phyloP scores from a whole-genome alignment of 2,888 invertebrate species.

The Papilio gigon region DNA sequence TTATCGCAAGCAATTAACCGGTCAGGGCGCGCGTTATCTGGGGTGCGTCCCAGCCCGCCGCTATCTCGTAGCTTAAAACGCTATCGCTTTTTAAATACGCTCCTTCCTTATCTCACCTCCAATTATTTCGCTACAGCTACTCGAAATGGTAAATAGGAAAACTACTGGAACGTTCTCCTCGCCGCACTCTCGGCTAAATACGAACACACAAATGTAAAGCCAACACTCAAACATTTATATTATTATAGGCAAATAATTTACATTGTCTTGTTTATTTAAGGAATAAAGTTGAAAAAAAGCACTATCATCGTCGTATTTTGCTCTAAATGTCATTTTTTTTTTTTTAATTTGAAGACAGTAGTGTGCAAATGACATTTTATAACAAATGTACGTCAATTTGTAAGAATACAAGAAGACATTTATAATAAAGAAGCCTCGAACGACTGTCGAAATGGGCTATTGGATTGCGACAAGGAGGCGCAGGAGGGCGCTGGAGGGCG shows the following conservation, averaged over 20 bases:
- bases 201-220: conserved; percentile 13
- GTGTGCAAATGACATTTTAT: too few relatives aligned
- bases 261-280: background rate
- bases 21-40: conserved; percentile 63
- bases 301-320: too few relatives aligned
- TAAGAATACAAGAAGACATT: background rate
- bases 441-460: conserved; percentile 22
- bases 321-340: too few relatives aligned
- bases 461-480: conserved; percentile 39
- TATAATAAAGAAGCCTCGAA: conserved; percentile 18
- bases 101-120: conserved; percentile 33
- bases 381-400: background rate
- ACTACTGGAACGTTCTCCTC: conserved; percentile 12
- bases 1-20: conserved; percentile 71
- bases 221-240: background rate
- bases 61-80: conserved; percentile 37
- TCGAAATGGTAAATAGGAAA: conserved; percentile 24
- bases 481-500: conserved; percentile 21
- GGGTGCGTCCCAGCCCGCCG: conserved; percentile 32
- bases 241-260: background rate
- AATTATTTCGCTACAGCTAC: conserved; percentile 20
- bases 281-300: background rate
- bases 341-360: too few relatives aligned
- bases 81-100: conserved; percentile 38
- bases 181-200: background rate